Conservation (phyloP, 2,888 invertebrate species). For the Melolontha melolontha region DNA sequence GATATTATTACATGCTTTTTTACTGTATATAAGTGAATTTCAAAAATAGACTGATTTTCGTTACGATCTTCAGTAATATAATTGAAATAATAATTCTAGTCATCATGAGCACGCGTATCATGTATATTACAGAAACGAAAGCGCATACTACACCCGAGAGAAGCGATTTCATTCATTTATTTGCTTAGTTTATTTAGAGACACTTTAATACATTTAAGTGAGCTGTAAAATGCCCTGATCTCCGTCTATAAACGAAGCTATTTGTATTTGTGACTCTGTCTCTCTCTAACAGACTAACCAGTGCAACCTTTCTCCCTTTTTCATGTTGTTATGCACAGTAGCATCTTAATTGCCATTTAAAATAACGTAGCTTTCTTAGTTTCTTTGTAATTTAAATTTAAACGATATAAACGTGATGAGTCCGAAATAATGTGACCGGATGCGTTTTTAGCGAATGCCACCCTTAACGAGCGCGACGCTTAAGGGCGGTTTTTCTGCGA, state of each 20-base stretch:
- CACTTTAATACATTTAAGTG: slow-evolving; percentile 46
- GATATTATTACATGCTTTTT: too few species aligned
- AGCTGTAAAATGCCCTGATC: slow-evolving; percentile 45
- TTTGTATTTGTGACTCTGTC: slow-evolving; percentile 43
- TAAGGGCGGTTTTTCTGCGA: slow-evolving; percentile 34
- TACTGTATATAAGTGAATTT: not conserved
- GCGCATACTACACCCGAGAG: not conserved
- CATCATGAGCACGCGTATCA: not conserved
- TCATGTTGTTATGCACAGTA: slow-evolving; percentile 54
- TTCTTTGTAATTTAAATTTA: slow-evolving; percentile 60
- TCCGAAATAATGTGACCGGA: slow-evolving; percentile 41
- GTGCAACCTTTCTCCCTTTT: slow-evolving; percentile 34
- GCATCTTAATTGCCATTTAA: slow-evolving; percentile 61
- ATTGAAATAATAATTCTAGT: slow-evolving; percentile 4
- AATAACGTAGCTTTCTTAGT: slow-evolving; percentile 55
- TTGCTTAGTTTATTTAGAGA: slow-evolving; percentile 43
- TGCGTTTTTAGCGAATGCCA: slow-evolving; percentile 8
- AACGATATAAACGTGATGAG: slow-evolving; percentile 50
- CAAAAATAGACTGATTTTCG: not conserved
- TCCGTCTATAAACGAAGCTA: slow-evolving; percentile 46
- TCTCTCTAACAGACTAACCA: slow-evolving; percentile 11
- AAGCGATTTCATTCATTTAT: slow-evolving; percentile 43
- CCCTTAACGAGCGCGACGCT: slow-evolving; percentile 17
- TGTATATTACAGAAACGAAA: not conserved
- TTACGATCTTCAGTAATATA: not conserved